phyloP scores from a whole-genome alignment of 2,113 vertebrate species.

The Calyptommatus sinebrachiatus region DNA sequence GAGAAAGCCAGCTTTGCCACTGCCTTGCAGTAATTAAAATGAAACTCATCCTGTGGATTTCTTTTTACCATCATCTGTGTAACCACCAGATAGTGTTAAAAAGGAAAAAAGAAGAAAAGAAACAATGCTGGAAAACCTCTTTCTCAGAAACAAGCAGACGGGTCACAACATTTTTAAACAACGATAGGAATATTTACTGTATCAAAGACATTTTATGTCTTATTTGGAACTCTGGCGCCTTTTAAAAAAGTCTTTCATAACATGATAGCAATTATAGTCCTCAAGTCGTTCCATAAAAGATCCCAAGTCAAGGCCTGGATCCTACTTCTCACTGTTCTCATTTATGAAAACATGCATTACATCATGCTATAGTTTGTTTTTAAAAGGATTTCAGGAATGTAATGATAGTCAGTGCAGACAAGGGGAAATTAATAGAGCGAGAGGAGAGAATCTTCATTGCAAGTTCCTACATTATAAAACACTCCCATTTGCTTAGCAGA shows the following conservation, averaged over 20 bases:
- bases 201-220: constrained; percentile 97
- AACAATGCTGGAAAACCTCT: constrained; percentile 79
- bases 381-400: constrained; percentile 87
- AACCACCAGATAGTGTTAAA: constrained; percentile 65
- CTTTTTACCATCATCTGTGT: constrained; percentile 76
- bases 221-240: constrained; percentile 95
- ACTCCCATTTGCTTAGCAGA: constrained; percentile 73
- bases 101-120: constrained; percentile 60
- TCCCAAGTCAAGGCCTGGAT: constrained; percentile 75
- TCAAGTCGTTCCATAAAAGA: constrained; percentile 91
- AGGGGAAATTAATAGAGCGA: constrained; percentile 79
- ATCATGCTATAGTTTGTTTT: constrained; percentile 88
- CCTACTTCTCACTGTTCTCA: constrained; percentile 73
- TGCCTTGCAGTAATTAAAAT: constrained; percentile 75
- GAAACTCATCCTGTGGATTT: constrained; percentile 72
- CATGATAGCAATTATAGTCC: constrained; percentile 97
- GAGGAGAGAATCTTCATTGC: constrained; percentile 66
- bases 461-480: constrained; percentile 78
- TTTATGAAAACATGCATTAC: constrained; percentile 76
- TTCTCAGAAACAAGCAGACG: constrained; percentile 85
- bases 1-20: constrained; percentile 73
- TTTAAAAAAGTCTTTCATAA: constrained; percentile 85
- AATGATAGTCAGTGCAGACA: constrained; percentile 87
- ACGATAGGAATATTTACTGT: constrained; percentile 91
- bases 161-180: constrained; percentile 93